A percentile compares a stretch with the other conserved stretches of the same genome.
These are phyloP conservation scores for Nysson spinosus DNA, from an alignment of 2,888 invertebrate species.

Conservation along the genomic window DNA sequence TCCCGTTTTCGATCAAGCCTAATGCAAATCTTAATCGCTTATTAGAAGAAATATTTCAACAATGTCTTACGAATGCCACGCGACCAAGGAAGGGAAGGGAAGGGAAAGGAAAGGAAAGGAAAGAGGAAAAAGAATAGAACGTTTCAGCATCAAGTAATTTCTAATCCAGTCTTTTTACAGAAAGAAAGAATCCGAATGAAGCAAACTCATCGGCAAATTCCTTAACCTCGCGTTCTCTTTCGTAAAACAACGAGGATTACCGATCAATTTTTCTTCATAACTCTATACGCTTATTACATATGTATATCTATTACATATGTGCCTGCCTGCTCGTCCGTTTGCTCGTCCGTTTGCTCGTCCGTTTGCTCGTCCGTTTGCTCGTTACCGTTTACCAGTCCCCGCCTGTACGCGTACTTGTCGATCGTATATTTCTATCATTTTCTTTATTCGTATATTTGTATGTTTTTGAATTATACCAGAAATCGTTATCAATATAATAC, in stretches of 20 bases:
- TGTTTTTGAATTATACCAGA: slow-evolving; percentile 70
- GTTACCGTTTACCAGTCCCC: no score
- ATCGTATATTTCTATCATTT: slow-evolving; percentile 36
- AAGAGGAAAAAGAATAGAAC: not conserved
- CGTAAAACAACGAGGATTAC: no score
- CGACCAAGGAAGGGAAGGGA: not conserved
- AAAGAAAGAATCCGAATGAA: slow-evolving; percentile 75
- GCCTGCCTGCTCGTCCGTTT: no score
- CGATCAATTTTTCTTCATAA: no score
- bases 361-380: no score
- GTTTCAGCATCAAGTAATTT: slow-evolving; percentile 70
- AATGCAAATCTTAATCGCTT: no score
- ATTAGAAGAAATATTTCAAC: not conserved
- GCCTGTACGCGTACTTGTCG: slow-evolving; percentile 44
- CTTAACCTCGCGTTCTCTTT: no score
- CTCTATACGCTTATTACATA: no score
- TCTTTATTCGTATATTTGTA: slow-evolving; percentile 38
- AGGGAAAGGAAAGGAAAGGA: not conserved
- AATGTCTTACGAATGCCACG: not conserved
- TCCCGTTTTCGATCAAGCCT: no score
- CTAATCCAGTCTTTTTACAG: slow-evolving; percentile 75
- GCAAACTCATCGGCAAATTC: slow-evolving; percentile 74
- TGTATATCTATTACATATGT: no score
- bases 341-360: no score
- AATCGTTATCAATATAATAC: slow-evolving; percentile 75